Conservation (phyloP, 2,888 invertebrate genomes). For the Ornithoptera alexandrae region DNA sequence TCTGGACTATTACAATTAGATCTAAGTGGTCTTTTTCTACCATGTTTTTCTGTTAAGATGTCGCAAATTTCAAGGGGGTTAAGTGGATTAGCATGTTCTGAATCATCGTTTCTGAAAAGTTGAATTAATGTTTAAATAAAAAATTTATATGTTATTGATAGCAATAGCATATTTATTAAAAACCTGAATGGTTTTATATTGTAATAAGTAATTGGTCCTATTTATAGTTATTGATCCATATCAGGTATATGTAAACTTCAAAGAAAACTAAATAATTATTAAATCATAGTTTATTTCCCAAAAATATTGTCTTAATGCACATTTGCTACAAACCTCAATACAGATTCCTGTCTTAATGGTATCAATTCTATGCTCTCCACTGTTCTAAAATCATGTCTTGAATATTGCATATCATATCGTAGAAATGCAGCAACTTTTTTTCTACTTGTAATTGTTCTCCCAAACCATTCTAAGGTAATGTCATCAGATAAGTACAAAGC, state of each 20-base stretch:
- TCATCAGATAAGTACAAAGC: slow-evolving; percentile 73
- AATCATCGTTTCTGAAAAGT: slow-evolving; percentile 58
- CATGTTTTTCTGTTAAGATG: slow-evolving; percentile 43
- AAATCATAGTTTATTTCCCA: slow-evolving; percentile 17
- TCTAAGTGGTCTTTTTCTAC: slow-evolving; percentile 52
- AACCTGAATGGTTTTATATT: neutral
- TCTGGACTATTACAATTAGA: slow-evolving; percentile 63
- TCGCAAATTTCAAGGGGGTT: slow-evolving; percentile 56
- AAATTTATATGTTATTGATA: neutral
- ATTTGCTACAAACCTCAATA: slow-evolving; percentile 53
- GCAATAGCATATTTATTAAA: neutral
- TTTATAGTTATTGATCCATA: neutral
- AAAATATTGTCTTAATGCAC: neutral
- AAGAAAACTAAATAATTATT: slow-evolving; percentile 21
- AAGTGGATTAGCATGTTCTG: slow-evolving; percentile 50
- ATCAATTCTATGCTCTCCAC: slow-evolving; percentile 67
- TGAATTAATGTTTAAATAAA: neutral
- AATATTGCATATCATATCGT: slow-evolving; percentile 75
- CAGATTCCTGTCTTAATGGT: slow-evolving; percentile 48
- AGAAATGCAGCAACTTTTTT: slow-evolving; percentile 80
- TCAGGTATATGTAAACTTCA: neutral
- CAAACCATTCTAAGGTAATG: slow-evolving; percentile 83
- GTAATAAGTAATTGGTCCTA: neutral
- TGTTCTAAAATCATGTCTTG: slow-evolving; percentile 72
- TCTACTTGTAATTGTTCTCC: slow-evolving; percentile 79